Base-by-base conservation (phyloP, 2,797 vertebrate species). In the Uromys caudimaculatus region DNA sequence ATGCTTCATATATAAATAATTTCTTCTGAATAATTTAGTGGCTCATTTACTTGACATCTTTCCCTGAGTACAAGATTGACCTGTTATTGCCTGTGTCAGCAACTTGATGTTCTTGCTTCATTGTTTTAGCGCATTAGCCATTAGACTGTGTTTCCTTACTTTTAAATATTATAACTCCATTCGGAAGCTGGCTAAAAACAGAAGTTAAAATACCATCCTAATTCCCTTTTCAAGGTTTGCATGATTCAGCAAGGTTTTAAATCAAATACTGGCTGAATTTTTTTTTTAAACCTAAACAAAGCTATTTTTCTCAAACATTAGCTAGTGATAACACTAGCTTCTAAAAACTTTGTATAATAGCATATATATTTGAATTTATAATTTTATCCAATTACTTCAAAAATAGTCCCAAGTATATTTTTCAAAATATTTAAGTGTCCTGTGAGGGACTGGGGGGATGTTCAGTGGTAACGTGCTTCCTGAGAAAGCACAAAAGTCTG, bases 1-100 rank as follows among this genome's bases (percentile, higher is more conserved):
- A 89, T 93, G 64, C 69, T 95, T 97, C 95, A 95, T 97, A 96
- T 97, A 96, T 97, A 97, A 96, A 93, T 97, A 94, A 95, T 97
- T 89, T 91, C 86, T 95, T 14, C 56, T 97, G 90, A 97, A 97
- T 96, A 94, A 98, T 97, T 97, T 96, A 97, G 93, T 41, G 32
- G 62, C 92, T 97, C 93, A 90, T 95, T 97, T 97, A 95, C 95
- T 89, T 93, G 78, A 97, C 88, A 84, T 97, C 95, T 84, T 95
- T 96, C 97, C 94, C 54, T 96, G 90, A 96, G 87, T 97, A 92
- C 41, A 86, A 38, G 95, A 95, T 79, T 96, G 96, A 89, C 58
- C 0, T 69, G 82, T 92, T 93, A 89, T 47, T 91, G 86, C 75
- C 89, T 81, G 0, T 92, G 90, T 96, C 93, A 96, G 96, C 97